Base-by-base conservation (phyloP, 2,888 invertebrate species). In the Parelbella ahira region DNA sequence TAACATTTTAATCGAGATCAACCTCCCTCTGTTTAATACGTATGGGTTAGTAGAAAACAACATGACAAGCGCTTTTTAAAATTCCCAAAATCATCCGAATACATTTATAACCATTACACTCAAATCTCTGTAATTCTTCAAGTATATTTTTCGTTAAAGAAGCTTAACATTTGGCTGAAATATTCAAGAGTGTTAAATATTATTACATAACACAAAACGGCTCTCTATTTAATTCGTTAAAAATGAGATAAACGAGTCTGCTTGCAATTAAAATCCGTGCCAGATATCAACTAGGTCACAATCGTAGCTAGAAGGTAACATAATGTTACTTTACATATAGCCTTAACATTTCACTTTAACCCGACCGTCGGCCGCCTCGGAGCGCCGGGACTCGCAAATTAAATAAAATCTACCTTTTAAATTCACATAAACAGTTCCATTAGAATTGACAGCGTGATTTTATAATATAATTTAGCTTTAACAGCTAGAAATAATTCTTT, bases 261-360 rank as follows among this genome's bases (percentile, higher is more conserved):
- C 41, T 42, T 34, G 41, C 41, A 42, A 42, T 42, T 42, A 42
- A 42, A 41, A 42, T 34, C 28, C 41, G 41, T 42, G 34, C 41
- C 34, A 42, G 41, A 33, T 42, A 42, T 42, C 41, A 42, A 42
- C 41, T 42, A 28, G 41, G 41, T 42, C 41, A 42, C 41, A 42
- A 42, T 42, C 34, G 34, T 34, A 34, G 21, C 28, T 34, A 21
- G 28, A 34, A 30, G 21, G 42, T 6, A 34, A 34, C 34, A 28
- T 42, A 42, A 34, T 27, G 33, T 42, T 28, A 21, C 21, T 28
- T 33, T 34, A 34, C 42, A 34, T 42, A 34, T 28, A 34, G 28
- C 28, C 27, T 34, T 28, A 42, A 34, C 42, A 34, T 34, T 42
- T 42, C 34, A 42, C 41, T 42, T 33, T 41, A 33, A 7, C 30